Evolutionary conservation across 1,140 invertebrate genomes (phyloP).

Genomic region (Bombus vancouverensis): DNA sequence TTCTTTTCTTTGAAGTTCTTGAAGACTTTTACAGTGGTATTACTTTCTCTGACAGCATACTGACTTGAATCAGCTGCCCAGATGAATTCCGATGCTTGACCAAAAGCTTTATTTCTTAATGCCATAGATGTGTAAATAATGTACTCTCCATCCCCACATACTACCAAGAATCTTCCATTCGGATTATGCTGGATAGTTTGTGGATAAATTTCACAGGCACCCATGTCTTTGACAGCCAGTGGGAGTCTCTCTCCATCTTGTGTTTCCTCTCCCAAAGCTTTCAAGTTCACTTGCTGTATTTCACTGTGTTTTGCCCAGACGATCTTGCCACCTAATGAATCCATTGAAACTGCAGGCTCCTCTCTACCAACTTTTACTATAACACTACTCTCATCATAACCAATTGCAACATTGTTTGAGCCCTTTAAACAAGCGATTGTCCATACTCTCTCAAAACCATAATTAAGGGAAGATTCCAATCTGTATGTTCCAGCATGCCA

Average conservation of each 20-base stretch:
- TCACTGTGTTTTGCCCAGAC: constrained; percentile 99
- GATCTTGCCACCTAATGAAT: constrained; percentile 98
- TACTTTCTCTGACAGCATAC: constrained; percentile 96
- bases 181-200: constrained; percentile 99
- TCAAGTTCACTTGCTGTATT: constrained; percentile 98
- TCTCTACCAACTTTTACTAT: constrained; percentile 98
- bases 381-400: constrained; percentile 99
- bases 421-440: constrained; percentile 97
- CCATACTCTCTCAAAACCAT: constrained; percentile 99
- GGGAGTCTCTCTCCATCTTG: constrained; percentile 87
- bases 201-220: constrained; percentile 99
- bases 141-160: constrained; percentile 99
- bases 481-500: constrained; percentile 99
- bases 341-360: constrained; percentile 99
- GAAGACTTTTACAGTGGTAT: constrained; percentile 95
- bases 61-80: constrained; percentile 99
- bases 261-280: constrained; percentile 89
- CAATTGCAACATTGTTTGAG: constrained; percentile 98
- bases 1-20: constrained; percentile 99
- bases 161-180: constrained; percentile 99
- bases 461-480: constrained; percentile 98
- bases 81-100: constrained; percentile 98
- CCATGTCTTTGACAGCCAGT: constrained; percentile 98
- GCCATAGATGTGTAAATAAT: constrained; percentile 99
- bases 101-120: constrained; percentile 98